Evolutionary conservation across 2,797 vertebrate genomes (phyloP).

Genomic region (Alfaro cultratus): DNA sequence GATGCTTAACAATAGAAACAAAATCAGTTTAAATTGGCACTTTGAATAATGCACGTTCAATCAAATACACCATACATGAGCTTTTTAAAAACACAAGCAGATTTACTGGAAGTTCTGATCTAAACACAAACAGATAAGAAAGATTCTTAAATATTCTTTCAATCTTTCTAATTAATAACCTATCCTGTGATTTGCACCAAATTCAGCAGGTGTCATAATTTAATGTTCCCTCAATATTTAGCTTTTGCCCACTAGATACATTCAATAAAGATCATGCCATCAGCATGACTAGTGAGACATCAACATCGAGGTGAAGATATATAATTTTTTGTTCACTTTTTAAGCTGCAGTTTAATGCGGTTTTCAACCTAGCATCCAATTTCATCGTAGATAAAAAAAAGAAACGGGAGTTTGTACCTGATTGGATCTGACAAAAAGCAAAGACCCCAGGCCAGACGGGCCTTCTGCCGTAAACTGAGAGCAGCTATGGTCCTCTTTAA

Average conservation of each 20-base stretch:
- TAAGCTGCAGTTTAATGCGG: not conserved
- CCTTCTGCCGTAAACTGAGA: conserved; percentile 97
- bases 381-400: not conserved
- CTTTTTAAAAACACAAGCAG: conserved; percentile 20
- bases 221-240: not conserved
- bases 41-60: conserved; percentile 8
- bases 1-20: conserved; percentile 6
- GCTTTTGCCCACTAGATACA: not conserved
- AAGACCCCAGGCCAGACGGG: conserved; percentile 95
- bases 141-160: not conserved
- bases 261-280: not conserved
- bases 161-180: not conserved
- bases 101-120: conserved; percentile 12
- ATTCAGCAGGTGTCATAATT: not conserved
- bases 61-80: not conserved
- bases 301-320: not conserved
- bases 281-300: not conserved
- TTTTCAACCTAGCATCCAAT: not conserved
- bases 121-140: not conserved
- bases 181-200: not conserved
- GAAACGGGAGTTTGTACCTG: conserved; percentile 81
- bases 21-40: not conserved
- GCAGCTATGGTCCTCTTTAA: conserved; percentile 98
- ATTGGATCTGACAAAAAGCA: conserved; percentile 98
- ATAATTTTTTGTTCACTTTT: not conserved